Evolutionary conservation across 2,113 vertebrate genomes (phyloP), one percentile per base, ranked within the genome.

Genomic region (Cranoglanis bouderius): DNA sequence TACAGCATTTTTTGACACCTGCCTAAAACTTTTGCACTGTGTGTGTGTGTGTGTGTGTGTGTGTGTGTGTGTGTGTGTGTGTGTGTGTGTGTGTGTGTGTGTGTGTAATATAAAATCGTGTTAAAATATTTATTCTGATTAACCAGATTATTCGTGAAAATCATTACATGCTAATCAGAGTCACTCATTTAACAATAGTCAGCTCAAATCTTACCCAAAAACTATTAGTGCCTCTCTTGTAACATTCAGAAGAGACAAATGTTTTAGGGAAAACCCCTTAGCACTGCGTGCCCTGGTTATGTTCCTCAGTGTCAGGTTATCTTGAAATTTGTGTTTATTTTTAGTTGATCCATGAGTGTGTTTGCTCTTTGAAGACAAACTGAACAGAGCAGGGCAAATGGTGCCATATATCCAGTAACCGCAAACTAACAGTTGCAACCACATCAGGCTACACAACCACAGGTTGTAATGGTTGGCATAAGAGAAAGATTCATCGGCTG

Each of bases 151-250:
- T n/a, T n/a, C n/a, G n/a, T n/a, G n/a, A n/a, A n/a, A n/a, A n/a
- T n/a, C 46, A 8, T 8, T 46, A 43, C 46, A 46, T 7, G 1
- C 46, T 46, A 43, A 43, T 43, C 43, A 3, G 2, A 43, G 4
- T 43, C 43, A 72, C 38, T 70, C 70, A 57, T 83, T 83, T 57
- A 85, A 85, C 29, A 70, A 55, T 40, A 21, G 38, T 59, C 40
- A 49, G 55, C 38, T 80, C 26, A 46, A 6, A 46, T 78, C 10
- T n/a, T 10, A 43, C 61, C 24, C 19, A 7, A 12, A 49, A 61
- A 43, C 9, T 51, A 32, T 80, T 51, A 77, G 32, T 29, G 14
- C 32, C 21, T 75, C 38, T 32, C 12, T 8, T 43, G 40, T 51
- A 24, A 18, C 38, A 65, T 53, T 24, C 32, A 57, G 32, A 38